A percentile compares a stretch with the other conserved stretches of the same genome.
phyloP scores from a whole-genome alignment of 1,140 invertebrate species.

The Campoletis sonorensis region DNA sequence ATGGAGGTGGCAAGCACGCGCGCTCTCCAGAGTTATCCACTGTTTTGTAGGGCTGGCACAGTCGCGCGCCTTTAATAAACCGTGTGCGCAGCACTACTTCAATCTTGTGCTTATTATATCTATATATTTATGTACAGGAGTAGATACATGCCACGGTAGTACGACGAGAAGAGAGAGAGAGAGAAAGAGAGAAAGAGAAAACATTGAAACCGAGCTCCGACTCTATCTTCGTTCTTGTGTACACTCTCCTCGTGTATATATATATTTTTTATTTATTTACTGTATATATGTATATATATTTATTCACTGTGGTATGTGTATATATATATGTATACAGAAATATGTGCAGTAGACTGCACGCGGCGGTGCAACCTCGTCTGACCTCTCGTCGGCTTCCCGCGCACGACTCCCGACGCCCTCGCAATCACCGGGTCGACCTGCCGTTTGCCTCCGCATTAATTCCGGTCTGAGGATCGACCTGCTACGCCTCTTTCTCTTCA shows the following conservation, averaged over 20 bases:
- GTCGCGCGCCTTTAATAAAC: conserved; percentile 29
- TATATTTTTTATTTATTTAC: too few relatives aligned
- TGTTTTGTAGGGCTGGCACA: conserved; percentile 4
- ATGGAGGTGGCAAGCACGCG: conserved; percentile 51
- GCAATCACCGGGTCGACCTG: conserved; percentile 45
- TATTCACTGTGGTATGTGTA: not conserved
- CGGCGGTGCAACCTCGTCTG: conserved; percentile 42
- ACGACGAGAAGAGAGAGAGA: conserved; percentile 3
- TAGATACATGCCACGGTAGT: not conserved
- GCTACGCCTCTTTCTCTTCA: conserved; percentile 19
- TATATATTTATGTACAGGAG: not conserved
- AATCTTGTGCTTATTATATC: conserved; percentile 2
- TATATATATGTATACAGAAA: not conserved
- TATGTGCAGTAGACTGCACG: conserved; percentile 36
- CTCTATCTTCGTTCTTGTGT: conserved; percentile 23
- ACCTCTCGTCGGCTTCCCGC: conserved; percentile 43
- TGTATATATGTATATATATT: too few relatives aligned
- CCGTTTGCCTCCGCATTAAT: conserved; percentile 45
- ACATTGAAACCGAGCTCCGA: conserved; percentile 12
- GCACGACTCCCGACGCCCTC: conserved; percentile 41
- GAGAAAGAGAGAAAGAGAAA: not conserved
- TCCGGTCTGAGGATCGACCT: conserved; percentile 45
- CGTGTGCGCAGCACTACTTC: not conserved
- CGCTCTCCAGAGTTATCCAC: conserved; percentile 13
- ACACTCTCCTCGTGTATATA: conserved; percentile 22